A percentile compares a stretch with the other conserved stretches of the same genome.
Conservation (phyloP, 2,113 vertebrate species). For the Ptilonorhynchus violaceus region DNA sequence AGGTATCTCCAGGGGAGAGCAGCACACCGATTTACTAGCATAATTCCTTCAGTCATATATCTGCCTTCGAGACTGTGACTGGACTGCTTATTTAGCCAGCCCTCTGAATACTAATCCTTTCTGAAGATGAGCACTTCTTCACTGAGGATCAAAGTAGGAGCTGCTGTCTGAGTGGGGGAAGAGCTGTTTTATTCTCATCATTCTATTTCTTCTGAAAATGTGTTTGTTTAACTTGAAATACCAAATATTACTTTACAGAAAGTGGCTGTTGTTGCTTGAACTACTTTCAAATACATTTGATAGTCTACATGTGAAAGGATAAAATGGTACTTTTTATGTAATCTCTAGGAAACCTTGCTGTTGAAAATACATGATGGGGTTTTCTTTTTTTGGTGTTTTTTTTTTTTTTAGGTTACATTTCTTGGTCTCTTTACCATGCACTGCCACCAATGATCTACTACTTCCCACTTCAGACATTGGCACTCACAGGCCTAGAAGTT, state of each 20-base stretch:
- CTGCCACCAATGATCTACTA: conserved; percentile 74
- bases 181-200: background rate
- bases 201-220: background rate
- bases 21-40: fast-evolving
- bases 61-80: background rate
- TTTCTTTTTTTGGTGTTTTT: background rate
- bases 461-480: conserved; percentile 74
- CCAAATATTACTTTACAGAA: background rate
- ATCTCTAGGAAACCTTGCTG: background rate
- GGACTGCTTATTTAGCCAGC: background rate
- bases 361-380: background rate
- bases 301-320: background rate
- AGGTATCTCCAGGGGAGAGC: background rate
- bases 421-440: conserved; percentile 74
- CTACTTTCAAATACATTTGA: background rate
- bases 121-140: fast-evolving
- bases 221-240: background rate
- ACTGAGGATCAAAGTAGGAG: background rate
- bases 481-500: conserved; percentile 70
- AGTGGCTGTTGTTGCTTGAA: background rate
- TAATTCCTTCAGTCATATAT: fast-evolving
- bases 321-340: background rate
- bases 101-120: background rate
- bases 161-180: background rate
- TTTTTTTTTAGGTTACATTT: conserved; percentile 64